These are phyloP conservation scores for Mythimna lalbum DNA, from an alignment of 2,888 invertebrate genomes.

Conservation along the genomic window DNA sequence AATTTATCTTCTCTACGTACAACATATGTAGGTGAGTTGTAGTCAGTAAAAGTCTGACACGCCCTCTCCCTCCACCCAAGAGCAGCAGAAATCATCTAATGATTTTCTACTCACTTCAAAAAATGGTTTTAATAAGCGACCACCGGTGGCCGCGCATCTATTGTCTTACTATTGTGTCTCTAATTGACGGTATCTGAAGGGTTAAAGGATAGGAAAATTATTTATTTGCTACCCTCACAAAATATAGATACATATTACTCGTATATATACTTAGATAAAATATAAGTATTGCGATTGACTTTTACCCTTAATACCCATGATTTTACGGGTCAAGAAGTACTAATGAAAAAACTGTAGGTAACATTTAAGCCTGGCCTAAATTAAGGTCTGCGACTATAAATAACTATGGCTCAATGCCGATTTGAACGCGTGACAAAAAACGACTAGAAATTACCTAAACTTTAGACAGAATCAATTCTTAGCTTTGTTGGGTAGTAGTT, in stretches of 20 bases:
- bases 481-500: conserved; percentile 12
- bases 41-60: too few relatives aligned
- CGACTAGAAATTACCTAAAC: conserved; percentile 19
- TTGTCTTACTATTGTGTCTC: too few relatives aligned
- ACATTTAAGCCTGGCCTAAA: conserved; percentile 42
- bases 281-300: conserved; percentile 5
- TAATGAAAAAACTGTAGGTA: conserved; percentile 21
- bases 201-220: not conserved
- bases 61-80: too few relatives aligned
- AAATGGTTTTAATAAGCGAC: not conserved
- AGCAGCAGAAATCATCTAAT: too few relatives aligned
- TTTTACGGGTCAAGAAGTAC: conserved; percentile 29
- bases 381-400: conserved; percentile 37
- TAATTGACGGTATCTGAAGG: too few relatives aligned
- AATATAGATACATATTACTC: too few relatives aligned
- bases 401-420: conserved; percentile 44
- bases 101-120: too few relatives aligned
- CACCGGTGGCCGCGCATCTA: too few relatives aligned
- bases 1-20: too few relatives aligned
- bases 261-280: not conserved
- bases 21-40: too few relatives aligned
- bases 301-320: conserved; percentile 44
- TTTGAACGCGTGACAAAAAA: conserved; percentile 37
- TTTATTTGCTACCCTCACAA: conserved; percentile 3
- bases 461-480: not conserved